Percentiles rank a stretch among this genome's conserved stretches.
Conservation (phyloP, 2,113 vertebrate genomes). For the Syngnathus floridae region DNA sequence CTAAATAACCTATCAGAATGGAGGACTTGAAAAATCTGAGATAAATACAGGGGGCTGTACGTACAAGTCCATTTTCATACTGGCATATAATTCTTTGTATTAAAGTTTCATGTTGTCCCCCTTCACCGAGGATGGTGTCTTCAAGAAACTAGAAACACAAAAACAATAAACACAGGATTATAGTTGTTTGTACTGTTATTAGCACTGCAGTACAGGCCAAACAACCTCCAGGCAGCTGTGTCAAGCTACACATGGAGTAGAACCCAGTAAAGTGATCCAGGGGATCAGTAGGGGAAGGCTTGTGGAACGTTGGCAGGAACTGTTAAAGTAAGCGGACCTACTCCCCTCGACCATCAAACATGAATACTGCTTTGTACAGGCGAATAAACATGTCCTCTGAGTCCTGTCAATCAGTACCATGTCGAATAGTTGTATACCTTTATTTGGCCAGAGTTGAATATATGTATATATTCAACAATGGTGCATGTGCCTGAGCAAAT, state of each 20-base stretch:
- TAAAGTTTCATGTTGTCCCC: conserved; percentile 1
- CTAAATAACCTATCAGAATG: neutral
- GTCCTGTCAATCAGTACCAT: conserved; percentile 13
- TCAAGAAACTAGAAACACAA: conserved; percentile 20
- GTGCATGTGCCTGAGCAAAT: neutral
- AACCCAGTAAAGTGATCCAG: conserved; percentile 54
- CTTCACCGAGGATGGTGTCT: conserved; percentile 38
- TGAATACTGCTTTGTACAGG: conserved; percentile 45
- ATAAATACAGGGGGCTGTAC: neutral
- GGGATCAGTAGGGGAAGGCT: conserved; percentile 14
- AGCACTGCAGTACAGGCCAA: conserved; percentile 24
- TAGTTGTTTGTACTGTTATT: conserved; percentile 27
- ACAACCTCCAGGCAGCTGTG: conserved; percentile 28
- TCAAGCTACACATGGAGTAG: conserved; percentile 53
- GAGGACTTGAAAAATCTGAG: neutral
- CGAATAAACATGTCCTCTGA: conserved; percentile 38
- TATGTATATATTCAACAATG: neutral
- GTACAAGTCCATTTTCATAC: neutral
- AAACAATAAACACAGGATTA: conserved; percentile 59
- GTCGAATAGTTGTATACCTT: conserved; percentile 17
- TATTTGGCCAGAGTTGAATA: neutral
- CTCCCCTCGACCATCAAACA: conserved; percentile 34
- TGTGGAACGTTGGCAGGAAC: conserved; percentile 43
- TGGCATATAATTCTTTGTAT: neutral
- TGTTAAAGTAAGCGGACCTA: conserved; percentile 45